These are phyloP conservation scores for Exephanes ischioxanthus DNA, from an alignment of 2,888 invertebrate genomes.

Conservation along the genomic window DNA sequence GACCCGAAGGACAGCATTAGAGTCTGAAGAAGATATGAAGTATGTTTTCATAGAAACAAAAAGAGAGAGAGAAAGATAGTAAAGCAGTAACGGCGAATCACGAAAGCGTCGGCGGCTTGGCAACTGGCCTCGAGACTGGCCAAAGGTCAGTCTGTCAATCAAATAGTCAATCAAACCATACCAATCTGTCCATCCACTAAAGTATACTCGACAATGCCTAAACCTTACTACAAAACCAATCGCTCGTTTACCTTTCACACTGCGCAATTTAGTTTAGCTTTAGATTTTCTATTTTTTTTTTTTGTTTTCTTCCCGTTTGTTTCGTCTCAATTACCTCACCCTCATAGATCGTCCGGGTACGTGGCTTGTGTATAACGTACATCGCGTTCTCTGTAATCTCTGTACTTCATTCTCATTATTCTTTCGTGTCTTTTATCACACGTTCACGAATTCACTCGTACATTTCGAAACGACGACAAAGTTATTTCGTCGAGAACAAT, in stretches of 20 bases:
- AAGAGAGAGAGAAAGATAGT: constrained; percentile 10
- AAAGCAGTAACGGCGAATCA: constrained; percentile 34
- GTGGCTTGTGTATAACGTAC: constrained; percentile 48
- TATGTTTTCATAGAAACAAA: constrained; percentile 17
- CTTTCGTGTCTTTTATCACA: constrained; percentile 16
- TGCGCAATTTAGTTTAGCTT: constrained; percentile 26
- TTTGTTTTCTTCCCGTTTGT: background rate
- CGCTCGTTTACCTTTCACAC: constrained; percentile 25
- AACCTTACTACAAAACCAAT: constrained; percentile 34
- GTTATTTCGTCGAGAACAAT: background rate
- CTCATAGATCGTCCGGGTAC: constrained; percentile 38
- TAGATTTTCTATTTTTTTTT: constrained; percentile 35
- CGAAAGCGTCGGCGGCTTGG: constrained; percentile 59
- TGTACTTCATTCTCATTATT: constrained; percentile 23
- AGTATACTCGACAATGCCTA: constrained; percentile 38
- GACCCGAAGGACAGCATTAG: background rate
- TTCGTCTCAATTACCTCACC: constrained; percentile 5
- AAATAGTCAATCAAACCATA: constrained; percentile 41
- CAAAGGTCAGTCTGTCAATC: constrained; percentile 79
- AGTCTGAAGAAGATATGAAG: constrained; percentile 30
- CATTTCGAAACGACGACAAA: background rate
- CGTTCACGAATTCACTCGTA: background rate
- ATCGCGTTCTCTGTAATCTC: constrained; percentile 18
- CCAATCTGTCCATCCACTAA: constrained; percentile 25
- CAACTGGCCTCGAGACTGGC: constrained; percentile 76